Conservation (phyloP, 2,113 vertebrate genomes). For the Pampusana beccarii region DNA sequence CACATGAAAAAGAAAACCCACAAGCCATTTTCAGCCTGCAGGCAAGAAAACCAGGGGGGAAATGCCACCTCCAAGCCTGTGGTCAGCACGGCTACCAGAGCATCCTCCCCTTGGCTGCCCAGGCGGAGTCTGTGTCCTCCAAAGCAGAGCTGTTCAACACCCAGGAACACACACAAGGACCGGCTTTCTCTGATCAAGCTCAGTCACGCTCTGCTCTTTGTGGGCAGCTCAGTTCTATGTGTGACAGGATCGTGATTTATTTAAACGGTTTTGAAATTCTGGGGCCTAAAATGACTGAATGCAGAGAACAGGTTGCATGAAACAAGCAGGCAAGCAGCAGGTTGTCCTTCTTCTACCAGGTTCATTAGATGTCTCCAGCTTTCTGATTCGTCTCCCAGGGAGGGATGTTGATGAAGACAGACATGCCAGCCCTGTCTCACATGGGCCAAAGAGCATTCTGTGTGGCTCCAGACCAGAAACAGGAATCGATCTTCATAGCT, state of each 20-base stretch:
- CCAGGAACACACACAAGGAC: background rate
- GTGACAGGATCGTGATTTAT: background rate
- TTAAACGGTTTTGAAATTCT: background rate
- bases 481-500: background rate
- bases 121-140: background rate
- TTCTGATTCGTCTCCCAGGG: background rate
- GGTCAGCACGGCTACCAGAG: background rate
- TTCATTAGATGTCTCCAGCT: background rate
- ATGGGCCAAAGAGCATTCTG: background rate
- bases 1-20: background rate
- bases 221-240: background rate
- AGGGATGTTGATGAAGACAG: background rate
- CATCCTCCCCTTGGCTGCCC: background rate
- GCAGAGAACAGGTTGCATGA: background rate
- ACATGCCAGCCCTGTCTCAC: background rate
- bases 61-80: background rate
- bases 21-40: background rate
- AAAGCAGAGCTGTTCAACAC: background rate
- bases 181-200: background rate
- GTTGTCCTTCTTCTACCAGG: background rate
- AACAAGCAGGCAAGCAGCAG: background rate
- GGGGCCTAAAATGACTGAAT: background rate
- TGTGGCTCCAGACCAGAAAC: background rate
- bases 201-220: background rate
- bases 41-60: background rate